These are phyloP conservation scores for Oxyura jamaicensis DNA, from an alignment of 2,113 vertebrate genomes.

Conservation along the genomic window DNA sequence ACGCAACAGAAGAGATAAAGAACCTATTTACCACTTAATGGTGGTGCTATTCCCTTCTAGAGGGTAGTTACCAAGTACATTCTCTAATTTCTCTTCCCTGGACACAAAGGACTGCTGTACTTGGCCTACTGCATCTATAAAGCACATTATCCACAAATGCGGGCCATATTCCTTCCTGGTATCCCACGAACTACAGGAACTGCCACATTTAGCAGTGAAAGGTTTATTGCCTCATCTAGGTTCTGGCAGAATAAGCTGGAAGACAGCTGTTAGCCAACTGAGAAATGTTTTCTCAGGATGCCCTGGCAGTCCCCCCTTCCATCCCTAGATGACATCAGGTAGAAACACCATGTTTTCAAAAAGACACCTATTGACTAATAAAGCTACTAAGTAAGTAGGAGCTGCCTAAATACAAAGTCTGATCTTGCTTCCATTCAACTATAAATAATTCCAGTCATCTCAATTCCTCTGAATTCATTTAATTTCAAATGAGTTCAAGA, in stretches of 20 bases:
- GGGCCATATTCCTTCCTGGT: background rate
- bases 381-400: background rate
- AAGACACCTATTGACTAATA: background rate
- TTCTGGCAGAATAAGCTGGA: background rate
- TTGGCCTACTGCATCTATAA: background rate
- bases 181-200: background rate
- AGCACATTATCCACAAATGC: background rate
- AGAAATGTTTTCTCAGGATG: background rate
- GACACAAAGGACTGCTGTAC: background rate
- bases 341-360: background rate
- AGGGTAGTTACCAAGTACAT: background rate
- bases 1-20: background rate
- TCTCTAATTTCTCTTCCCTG: background rate
- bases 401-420: background rate
- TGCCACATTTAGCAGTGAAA: background rate
- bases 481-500: background rate
- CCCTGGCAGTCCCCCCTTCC: background rate
- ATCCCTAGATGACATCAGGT: background rate
- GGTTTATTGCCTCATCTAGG: background rate
- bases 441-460: background rate
- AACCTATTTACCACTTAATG: background rate
- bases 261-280: background rate
- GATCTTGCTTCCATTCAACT: background rate
- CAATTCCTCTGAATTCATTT: background rate
- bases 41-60: background rate